Percentiles rank a stretch among this genome's conserved stretches.
These are phyloP conservation scores for Euzetes globulus DNA, from an alignment of 2,888 invertebrate genomes.

Conservation along the genomic window DNA sequence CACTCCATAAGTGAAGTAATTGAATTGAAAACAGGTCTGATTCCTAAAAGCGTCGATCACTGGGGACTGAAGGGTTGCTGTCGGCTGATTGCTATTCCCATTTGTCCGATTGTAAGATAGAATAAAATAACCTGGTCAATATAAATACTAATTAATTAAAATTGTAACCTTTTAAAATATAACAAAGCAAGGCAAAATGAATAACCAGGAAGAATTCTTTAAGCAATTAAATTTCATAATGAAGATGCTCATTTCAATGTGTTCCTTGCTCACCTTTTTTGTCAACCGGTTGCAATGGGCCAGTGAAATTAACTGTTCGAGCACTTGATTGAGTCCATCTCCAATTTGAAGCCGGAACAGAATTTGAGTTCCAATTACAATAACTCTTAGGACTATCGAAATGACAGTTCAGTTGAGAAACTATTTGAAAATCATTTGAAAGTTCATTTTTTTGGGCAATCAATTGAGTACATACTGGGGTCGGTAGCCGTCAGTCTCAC, in stretches of 20 bases:
- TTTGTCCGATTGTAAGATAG: neutral
- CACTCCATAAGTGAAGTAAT: neutral
- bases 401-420: neutral
- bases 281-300: neutral
- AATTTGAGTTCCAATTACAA: neutral
- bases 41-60: neutral
- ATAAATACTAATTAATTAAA: neutral
- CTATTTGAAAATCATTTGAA: neutral
- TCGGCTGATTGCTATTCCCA: neutral
- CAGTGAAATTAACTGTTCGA: neutral
- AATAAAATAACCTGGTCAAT: neutral
- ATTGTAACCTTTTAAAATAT: neutral
- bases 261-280: neutral
- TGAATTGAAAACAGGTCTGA: neutral
- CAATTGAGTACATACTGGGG: too few relatives aligned
- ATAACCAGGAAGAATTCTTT: too few relatives aligned
- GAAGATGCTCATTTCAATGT: too few relatives aligned
- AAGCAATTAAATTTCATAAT: too few relatives aligned
- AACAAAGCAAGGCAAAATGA: too few relatives aligned
- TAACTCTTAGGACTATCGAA: neutral
- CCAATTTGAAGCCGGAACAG: neutral
- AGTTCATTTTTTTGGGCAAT: too few relatives aligned
- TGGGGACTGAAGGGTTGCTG: neutral
- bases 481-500: too few relatives aligned
- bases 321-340: neutral